These are phyloP conservation scores for Brienomyrus longianalis DNA, from an alignment of 2,113 vertebrate genomes.

Conservation along the genomic window DNA sequence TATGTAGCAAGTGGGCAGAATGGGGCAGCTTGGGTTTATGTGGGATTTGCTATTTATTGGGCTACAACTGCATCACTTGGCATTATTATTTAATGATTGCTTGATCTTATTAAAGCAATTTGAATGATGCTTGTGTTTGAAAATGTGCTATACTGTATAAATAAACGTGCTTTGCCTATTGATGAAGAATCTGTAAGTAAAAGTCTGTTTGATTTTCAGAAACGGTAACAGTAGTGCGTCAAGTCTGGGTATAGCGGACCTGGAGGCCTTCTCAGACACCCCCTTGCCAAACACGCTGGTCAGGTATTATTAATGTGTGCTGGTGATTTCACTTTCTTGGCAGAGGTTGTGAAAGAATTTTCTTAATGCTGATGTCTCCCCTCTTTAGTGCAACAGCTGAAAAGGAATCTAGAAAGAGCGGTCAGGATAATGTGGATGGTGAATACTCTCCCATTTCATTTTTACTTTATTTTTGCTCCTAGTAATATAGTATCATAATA, in stretches of 20 bases:
- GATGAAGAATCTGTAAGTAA: not conserved
- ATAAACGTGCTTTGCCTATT: not conserved
- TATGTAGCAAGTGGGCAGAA: constrained; percentile 29
- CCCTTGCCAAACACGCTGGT: constrained; percentile 67
- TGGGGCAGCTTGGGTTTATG: constrained; percentile 41
- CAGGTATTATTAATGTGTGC: constrained; percentile 60
- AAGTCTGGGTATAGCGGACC: constrained; percentile 82
- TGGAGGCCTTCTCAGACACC: constrained; percentile 83
- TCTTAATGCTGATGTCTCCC: constrained; percentile 36
- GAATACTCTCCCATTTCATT: constrained; percentile 49
- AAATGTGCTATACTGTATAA: not conserved
- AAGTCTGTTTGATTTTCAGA: constrained; percentile 58
- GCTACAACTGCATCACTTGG: constrained; percentile 33
- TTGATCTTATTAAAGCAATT: not conserved
- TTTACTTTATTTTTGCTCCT: not conserved
- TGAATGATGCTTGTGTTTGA: not conserved
- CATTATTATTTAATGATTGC: not conserved
- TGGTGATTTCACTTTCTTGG: not conserved
- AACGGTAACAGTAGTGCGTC: constrained; percentile 90
- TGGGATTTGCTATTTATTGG: constrained; percentile 42
- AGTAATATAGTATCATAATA: not conserved
- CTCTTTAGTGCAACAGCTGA: constrained; percentile 72
- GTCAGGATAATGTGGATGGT: constrained; percentile 72
- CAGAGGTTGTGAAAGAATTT: not conserved
- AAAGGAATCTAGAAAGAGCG: constrained; percentile 62